These are phyloP conservation scores for Thysanoteuthis rhombus DNA, from an alignment of 2,888 invertebrate species.

Conservation along the genomic window DNA sequence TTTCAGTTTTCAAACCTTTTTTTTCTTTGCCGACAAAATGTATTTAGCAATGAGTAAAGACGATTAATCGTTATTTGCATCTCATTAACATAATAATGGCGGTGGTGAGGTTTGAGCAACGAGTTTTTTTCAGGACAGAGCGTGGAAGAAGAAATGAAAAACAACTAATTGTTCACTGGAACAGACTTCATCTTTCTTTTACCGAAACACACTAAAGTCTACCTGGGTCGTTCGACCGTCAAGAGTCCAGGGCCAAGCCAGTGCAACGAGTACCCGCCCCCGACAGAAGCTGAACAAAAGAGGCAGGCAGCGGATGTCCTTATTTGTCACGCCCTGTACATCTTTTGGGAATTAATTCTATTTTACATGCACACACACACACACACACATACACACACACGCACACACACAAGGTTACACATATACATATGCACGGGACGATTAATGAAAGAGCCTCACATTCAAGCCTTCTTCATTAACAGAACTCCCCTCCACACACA, in stretches of 20 bases:
- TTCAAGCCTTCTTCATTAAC: too few species aligned
- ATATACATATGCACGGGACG: background rate
- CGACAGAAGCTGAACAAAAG: background rate
- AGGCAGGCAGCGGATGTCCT: background rate
- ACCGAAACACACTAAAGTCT: background rate
- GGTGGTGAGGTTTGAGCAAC: too few species aligned
- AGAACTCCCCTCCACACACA: too few species aligned
- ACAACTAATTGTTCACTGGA: background rate
- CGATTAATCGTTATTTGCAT: background rate
- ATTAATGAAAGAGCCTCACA: too few species aligned
- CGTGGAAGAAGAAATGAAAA: background rate
- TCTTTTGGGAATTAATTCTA: background rate
- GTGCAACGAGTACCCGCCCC: background rate
- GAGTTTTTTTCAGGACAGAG: background rate
- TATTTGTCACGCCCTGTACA: background rate
- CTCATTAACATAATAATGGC: background rate
- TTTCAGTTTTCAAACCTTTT: background rate
- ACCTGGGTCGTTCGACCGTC: background rate
- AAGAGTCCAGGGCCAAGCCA: background rate
- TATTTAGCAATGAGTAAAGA: background rate
- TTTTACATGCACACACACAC: background rate
- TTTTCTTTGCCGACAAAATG: background rate
- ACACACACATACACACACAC: background rate
- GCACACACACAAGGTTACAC: background rate
- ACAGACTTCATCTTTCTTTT: background rate